phyloP scores from a whole-genome alignment of 92 coral and sea anemone species.

The Epizoanthus scotinus region DNA sequence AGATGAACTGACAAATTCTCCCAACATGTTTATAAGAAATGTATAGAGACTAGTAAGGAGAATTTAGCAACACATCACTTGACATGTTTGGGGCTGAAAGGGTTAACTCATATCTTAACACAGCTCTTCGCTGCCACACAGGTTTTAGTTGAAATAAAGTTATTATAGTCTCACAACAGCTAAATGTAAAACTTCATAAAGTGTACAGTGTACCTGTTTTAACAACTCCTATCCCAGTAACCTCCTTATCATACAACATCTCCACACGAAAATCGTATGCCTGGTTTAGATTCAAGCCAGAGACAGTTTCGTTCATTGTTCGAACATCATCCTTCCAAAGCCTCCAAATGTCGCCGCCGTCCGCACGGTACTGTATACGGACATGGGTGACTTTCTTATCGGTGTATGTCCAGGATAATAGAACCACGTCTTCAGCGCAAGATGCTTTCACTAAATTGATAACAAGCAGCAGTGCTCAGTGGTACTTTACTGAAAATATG shows the following conservation, averaged over 20 bases:
- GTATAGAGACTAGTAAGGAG: too few species aligned
- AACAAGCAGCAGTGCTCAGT: not conserved
- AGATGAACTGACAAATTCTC: too few species aligned
- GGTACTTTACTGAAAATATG: not conserved
- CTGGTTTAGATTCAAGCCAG: not conserved
- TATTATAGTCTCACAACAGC: not conserved
- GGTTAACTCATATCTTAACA: too few species aligned
- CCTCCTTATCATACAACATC: constrained; percentile 24
- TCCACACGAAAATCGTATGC: constrained; percentile 35
- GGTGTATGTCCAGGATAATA: constrained; percentile 11
- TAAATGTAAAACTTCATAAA: not conserved
- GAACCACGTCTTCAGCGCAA: constrained; percentile 9
- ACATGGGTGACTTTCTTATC: constrained; percentile 25
- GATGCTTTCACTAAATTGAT: constrained; percentile 6
- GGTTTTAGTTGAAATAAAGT: too few species aligned
- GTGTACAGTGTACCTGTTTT: not conserved
- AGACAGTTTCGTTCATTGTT: constrained; percentile 7
- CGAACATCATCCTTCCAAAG: constrained; percentile 8
- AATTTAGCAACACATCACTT: too few species aligned
- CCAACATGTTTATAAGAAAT: too few species aligned
- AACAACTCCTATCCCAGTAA: constrained; percentile 24
- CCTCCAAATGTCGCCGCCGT: constrained; percentile 4
- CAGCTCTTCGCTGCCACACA: too few species aligned
- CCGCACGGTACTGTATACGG: constrained; percentile 9
- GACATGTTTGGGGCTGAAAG: too few species aligned